Evolutionary conservation across 2,113 vertebrate genomes (phyloP).

Genomic region (Pterocles burchelli): DNA sequence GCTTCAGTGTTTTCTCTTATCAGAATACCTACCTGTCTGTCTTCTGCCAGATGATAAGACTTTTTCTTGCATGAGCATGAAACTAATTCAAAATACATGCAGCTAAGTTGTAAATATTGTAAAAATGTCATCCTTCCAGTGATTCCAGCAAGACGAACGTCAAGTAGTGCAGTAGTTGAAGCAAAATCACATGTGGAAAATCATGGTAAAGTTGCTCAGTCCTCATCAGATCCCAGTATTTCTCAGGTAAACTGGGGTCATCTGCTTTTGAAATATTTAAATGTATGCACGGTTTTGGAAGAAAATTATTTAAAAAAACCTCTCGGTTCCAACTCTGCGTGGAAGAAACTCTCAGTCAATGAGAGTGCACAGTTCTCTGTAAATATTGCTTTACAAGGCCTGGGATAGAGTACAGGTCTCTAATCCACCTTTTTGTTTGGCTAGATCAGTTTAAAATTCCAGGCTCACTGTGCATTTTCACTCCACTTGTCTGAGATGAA

Average conservation of each 20-base stretch:
- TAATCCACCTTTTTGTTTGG: neutral
- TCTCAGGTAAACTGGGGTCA: constrained; percentile 60
- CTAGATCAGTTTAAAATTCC: neutral
- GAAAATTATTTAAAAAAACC: neutral
- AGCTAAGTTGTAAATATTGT: constrained; percentile 6
- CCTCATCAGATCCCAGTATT: constrained; percentile 70
- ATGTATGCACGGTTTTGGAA: neutral
- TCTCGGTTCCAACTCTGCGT: neutral
- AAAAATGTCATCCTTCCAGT: constrained; percentile 65
- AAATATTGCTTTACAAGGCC: neutral
- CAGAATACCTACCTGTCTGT: neutral
- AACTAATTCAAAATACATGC: neutral
- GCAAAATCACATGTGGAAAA: constrained; percentile 59
- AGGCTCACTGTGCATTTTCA: neutral
- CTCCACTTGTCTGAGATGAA: neutral
- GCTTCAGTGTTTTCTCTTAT: neutral
- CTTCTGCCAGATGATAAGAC: neutral
- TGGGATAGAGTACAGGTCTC: neutral
- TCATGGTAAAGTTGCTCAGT: constrained; percentile 48
- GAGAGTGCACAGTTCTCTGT: neutral
- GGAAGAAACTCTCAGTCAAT: neutral
- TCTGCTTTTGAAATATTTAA: neutral
- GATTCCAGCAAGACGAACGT: constrained; percentile 68
- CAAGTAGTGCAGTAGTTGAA: constrained; percentile 69
- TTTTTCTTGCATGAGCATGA: neutral